phyloP scores from a whole-genome alignment of 2,113 vertebrate species.

The Daubentonia madagascariensis region DNA sequence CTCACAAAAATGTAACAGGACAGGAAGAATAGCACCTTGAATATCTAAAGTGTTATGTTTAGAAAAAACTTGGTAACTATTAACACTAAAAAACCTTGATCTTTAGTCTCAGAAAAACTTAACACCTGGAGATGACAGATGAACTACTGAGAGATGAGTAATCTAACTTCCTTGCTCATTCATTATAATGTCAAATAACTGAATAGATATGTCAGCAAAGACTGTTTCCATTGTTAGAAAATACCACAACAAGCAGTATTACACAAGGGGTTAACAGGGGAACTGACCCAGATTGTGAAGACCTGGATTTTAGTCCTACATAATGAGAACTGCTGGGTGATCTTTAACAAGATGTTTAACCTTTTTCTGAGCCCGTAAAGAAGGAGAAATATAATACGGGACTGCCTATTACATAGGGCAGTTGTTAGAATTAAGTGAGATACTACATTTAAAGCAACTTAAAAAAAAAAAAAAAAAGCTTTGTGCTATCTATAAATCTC shows the following conservation, averaged over 20 bases:
- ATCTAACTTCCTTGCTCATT: neutral
- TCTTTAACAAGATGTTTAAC: neutral
- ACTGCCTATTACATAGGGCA: neutral
- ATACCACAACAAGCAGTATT: neutral
- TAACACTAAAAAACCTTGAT: neutral
- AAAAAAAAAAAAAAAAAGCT: neutral
- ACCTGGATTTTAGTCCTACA: neutral
- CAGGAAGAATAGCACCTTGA: conserved; percentile 21
- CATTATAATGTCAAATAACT: neutral
- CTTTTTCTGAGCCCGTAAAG: neutral
- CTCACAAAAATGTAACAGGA: conserved; percentile 45
- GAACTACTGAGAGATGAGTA: neutral
- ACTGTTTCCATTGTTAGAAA: neutral
- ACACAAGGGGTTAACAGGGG: neutral
- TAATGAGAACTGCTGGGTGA: neutral
- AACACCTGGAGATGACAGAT: neutral
- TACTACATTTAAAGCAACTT: neutral
- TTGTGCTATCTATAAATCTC: neutral
- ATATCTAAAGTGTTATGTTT: neutral
- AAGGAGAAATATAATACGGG: neutral
- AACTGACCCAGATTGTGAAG: neutral
- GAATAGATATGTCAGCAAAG: neutral
- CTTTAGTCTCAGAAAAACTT: conserved; percentile 30
- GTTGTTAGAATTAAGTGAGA: neutral
- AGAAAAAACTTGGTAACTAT: neutral